Evolutionary conservation across 2,113 vertebrate species (phyloP).

Genomic region (Synchiropus splendidus): DNA sequence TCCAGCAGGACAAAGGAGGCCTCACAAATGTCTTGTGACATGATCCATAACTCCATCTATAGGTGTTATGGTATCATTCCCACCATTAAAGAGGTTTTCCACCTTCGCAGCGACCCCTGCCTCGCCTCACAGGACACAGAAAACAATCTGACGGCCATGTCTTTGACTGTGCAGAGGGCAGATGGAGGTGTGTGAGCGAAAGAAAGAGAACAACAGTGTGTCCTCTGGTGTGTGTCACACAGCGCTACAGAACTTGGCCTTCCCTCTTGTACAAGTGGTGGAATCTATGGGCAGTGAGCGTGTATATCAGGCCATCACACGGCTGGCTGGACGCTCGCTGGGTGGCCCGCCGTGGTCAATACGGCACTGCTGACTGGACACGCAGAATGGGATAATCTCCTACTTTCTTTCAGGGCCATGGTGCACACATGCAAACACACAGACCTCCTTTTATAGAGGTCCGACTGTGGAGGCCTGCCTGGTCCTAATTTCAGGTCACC

Average conservation of each 20-base stretch:
- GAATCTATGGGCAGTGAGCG: slow-evolving; percentile 69
- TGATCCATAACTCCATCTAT: slow-evolving; percentile 59
- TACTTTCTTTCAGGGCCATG: slow-evolving; percentile 55
- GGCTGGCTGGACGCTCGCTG: slow-evolving; percentile 68
- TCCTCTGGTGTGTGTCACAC: slow-evolving; percentile 23
- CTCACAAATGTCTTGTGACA: slow-evolving; percentile 43
- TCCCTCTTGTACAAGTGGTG: slow-evolving; percentile 57
- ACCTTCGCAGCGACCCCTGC: slow-evolving; percentile 54
- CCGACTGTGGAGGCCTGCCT: slow-evolving; percentile 31
- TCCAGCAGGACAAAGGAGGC: slow-evolving; percentile 11
- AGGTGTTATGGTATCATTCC: slow-evolving; percentile 62
- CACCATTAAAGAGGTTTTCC: slow-evolving; percentile 63
- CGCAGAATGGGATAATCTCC: slow-evolving; percentile 69
- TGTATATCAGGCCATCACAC: slow-evolving; percentile 72
- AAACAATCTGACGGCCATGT: slow-evolving; percentile 51
- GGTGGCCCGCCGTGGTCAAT: slow-evolving; percentile 69
- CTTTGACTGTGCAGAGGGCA: slow-evolving; percentile 25
- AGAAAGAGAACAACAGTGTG: slow-evolving; percentile 24
- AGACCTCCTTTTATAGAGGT: slow-evolving; percentile 25
- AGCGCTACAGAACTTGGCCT: slow-evolving; percentile 16
- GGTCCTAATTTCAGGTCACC: slow-evolving; percentile 61
- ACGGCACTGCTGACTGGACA: slow-evolving; percentile 62
- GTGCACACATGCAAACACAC: slow-evolving; percentile 28
- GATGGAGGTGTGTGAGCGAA: slow-evolving; percentile 1
- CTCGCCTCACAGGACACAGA: slow-evolving; percentile 58